Percentiles rank a stretch among this genome's conserved stretches.
Conservation (phyloP, 2,113 vertebrate species). For the Chascanopsetta lugubris region DNA sequence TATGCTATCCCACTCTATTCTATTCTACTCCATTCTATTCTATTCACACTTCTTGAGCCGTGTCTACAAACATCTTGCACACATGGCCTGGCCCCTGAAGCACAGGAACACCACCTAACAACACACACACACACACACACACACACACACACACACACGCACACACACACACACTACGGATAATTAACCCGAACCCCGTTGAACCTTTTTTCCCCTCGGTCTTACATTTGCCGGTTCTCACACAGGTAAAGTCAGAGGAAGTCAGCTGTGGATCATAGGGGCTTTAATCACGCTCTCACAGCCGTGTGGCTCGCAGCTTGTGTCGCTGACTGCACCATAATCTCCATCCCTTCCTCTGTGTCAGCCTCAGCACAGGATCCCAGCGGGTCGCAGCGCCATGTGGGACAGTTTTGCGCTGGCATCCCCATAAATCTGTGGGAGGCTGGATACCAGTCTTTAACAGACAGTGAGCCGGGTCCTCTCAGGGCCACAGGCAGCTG, state of each 20-base stretch:
- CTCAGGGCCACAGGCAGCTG: conserved; percentile 60
- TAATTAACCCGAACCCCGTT: conserved; percentile 40
- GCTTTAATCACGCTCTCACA: conserved; percentile 31
- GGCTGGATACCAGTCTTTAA: conserved; percentile 69
- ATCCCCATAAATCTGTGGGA: conserved; percentile 80
- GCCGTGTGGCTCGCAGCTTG: conserved; percentile 45
- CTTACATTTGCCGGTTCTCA: conserved; percentile 24
- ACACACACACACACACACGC: conserved; percentile 37
- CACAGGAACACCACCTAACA: conserved; percentile 27
- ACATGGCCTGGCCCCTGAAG: conserved; percentile 42
- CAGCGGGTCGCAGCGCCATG: conserved; percentile 70
- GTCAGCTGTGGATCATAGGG: conserved; percentile 52
- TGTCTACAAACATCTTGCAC: conserved; percentile 41
- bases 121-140: conserved; percentile 22
- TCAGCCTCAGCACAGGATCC: conserved; percentile 65
- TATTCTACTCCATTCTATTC: too few relatives aligned
- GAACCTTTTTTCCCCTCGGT: too few relatives aligned
- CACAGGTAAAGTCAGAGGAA: conserved; percentile 30
- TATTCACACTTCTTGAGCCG: conserved; percentile 18
- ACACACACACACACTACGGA: conserved; percentile 39
- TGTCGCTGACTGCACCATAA: conserved; percentile 56
- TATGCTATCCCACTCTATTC: too few relatives aligned
- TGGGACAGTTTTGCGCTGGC: conserved; percentile 82
- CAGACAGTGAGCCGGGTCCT: conserved; percentile 66
- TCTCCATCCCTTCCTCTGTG: conserved; percentile 44